Evolutionary conservation across 2,797 vertebrate species (phyloP), one percentile per base, ranked within the genome.

Genomic region (Pangasius larnaudii): DNA sequence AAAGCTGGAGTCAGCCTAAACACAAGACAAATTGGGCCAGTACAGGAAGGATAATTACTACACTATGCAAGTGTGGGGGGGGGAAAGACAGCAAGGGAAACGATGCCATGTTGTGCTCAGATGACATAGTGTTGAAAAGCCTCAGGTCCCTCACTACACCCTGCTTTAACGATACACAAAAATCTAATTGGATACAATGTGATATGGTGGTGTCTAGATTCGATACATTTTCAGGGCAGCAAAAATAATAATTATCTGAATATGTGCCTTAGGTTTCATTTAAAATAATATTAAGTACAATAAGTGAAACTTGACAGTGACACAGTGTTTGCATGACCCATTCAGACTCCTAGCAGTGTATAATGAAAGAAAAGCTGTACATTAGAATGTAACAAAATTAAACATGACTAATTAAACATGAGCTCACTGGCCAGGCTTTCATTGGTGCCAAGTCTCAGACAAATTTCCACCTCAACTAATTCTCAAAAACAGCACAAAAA

Each of bases 1-100:
- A 59, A 83, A 49, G 59, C 82, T 85, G 85, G 13, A 85, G 87
- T 91, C 89, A 87, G 85, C 85, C 87, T 53, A 86, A 90, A 89
- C 30, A 18, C 51, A 83, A 85, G 75, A 67, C 49, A 74, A 49
- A 79, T 36, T 79, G 5, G n/a, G 61, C 53, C 49, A 65, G 58
- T 63, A 74, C 67, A 46, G 58, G 39, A 78, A 59, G 42, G n/a
- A 67, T 84, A 79, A 84, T 86, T 82, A 88, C 46, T 22, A 58
- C 74, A 81, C 67, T 65, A n/a, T 36, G 42, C 27, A 33, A 84
- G 24, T 30, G 33, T 14, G 42, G 36, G 24, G 1, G 11, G 8
- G 59, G 33, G 33, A 27, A 18, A 81, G 11, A n/a, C 3, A 30
- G 19, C 13, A 27, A 3, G 10, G 24, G 18, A 14, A 88, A 2